Conservation (phyloP, 2,888 invertebrate species). For the Apocheima hispidaria region DNA sequence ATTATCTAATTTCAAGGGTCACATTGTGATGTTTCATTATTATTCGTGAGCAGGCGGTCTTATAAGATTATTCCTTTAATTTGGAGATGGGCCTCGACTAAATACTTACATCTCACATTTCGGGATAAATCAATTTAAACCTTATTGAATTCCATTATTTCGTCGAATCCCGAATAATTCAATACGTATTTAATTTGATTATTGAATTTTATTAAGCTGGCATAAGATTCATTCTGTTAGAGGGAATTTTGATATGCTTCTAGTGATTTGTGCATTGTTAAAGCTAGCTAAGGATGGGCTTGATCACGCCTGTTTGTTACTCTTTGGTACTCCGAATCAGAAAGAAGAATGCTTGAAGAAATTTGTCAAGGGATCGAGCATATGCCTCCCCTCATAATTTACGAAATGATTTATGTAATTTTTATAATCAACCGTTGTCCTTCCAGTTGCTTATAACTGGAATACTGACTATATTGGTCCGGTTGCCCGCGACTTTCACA, state of each 20-base stretch:
- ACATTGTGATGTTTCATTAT: constrained; percentile 25
- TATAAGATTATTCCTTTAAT: constrained; percentile 27
- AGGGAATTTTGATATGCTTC: not conserved
- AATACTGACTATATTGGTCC: too few relatives aligned
- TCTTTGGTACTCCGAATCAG: too few relatives aligned
- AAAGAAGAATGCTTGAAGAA: too few relatives aligned
- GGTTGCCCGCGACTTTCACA: too few relatives aligned
- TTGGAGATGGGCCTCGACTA: constrained; percentile 8
- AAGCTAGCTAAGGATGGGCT: too few relatives aligned
- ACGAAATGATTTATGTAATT: too few relatives aligned
- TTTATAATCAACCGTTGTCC: too few relatives aligned
- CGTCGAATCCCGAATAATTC: constrained; percentile 22
- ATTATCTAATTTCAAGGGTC: constrained; percentile 14
- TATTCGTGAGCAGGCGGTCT: constrained; percentile 19
- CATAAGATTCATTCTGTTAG: not conserved
- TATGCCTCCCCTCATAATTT: too few relatives aligned
- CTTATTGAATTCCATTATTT: constrained; percentile 22
- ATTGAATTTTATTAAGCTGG: not conserved
- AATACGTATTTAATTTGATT: constrained; percentile 11
- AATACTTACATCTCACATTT: constrained; percentile 18
- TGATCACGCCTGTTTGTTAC: too few relatives aligned
- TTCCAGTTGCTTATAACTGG: too few relatives aligned
- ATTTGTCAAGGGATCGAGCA: too few relatives aligned
- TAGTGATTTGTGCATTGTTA: too few relatives aligned
- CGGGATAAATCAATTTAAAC: constrained; percentile 23